Percentiles rank a stretch among this genome's conserved stretches.
These are phyloP conservation scores for Procambarus clarkii DNA, from an alignment of 1,140 invertebrate genomes.

Conservation along the genomic window DNA sequence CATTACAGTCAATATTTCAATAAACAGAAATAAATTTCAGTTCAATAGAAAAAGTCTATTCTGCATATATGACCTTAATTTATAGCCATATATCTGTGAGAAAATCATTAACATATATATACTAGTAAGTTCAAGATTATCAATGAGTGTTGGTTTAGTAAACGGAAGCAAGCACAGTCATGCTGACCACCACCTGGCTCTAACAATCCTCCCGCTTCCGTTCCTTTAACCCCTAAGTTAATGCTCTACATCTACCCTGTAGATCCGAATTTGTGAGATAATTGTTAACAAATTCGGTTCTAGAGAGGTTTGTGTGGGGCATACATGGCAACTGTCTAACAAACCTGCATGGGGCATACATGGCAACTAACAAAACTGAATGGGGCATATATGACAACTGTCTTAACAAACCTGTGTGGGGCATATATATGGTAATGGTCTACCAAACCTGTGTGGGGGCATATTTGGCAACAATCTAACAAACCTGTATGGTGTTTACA, in stretches of 20 bases:
- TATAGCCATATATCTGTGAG: too few relatives aligned
- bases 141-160: too few relatives aligned
- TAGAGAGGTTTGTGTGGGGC: conserved; percentile 99
- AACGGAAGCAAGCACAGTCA: background rate
- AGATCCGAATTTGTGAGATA: conserved; percentile 99
- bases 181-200: background rate
- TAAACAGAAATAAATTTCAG: too few relatives aligned
- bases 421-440: too few relatives aligned
- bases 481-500: too few relatives aligned
- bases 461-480: too few relatives aligned
- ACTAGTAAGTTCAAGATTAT: too few relatives aligned
- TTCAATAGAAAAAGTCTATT: too few relatives aligned
- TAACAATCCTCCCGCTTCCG: background rate
- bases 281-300: conserved; percentile 98
- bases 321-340: conserved; percentile 80
- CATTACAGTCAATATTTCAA: too few relatives aligned
- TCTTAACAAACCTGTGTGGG: conserved; percentile 40
- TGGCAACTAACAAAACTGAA: too few relatives aligned
- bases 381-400: conserved; percentile 73
- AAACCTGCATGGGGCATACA: background rate
- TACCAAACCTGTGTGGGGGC: background rate
- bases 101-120: too few relatives aligned
- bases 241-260: conserved; percentile 99
- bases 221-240: conserved; percentile 77
- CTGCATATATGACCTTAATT: too few relatives aligned